Evolutionary conservation across 2,888 invertebrate species (phyloP), one percentile per base, ranked within the genome.

Genomic region (Ennomos quercinarius): DNA sequence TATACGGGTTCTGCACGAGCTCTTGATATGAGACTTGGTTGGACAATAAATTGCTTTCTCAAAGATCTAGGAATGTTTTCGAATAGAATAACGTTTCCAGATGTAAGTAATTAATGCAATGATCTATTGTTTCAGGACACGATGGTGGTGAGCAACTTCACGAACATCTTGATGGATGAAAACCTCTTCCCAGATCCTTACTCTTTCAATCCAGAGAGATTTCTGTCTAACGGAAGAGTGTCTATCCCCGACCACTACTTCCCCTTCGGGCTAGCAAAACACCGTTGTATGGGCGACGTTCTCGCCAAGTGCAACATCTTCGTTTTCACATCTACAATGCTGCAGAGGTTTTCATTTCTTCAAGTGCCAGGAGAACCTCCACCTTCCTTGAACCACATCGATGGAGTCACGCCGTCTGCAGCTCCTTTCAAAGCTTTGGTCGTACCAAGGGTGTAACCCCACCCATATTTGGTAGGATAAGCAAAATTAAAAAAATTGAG

Each of bases 271-370:
- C 87, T 95, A 51, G 96, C 96, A 0, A 96, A 95, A 71, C 96
- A 96, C 77, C 94, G 97, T 51, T 97, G 97, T 75, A 94, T 97
- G 94, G 97, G 97, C 0, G 97, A 97, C 76, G 82, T 87, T 0
- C 70, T 93, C n/a, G 96, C 96, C 0, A 95, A 95, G 72, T 96
- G 96, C 70, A 97, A 96, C 74, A 93, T 97, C 50, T 97, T 97
- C 75, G 81, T 97, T 37, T 96, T 97, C 72, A 95, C 94, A 0
- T 94, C 96, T 0, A 93, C 95, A 0, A 87, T 97, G 69, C 86
- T 97, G 68, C 97, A 97, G 82, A 94, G 93, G 71, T 97, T 96
- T 71, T 93, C 93, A 5, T 95, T 97, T 74, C 81, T 93, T 1
- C 87, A 95, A 0, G 93, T 94, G 1, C 95, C 95, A 0, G 96